These are phyloP conservation scores for Syncerus caffer DNA, from an alignment of 2,797 vertebrate species.

Conservation along the genomic window DNA sequence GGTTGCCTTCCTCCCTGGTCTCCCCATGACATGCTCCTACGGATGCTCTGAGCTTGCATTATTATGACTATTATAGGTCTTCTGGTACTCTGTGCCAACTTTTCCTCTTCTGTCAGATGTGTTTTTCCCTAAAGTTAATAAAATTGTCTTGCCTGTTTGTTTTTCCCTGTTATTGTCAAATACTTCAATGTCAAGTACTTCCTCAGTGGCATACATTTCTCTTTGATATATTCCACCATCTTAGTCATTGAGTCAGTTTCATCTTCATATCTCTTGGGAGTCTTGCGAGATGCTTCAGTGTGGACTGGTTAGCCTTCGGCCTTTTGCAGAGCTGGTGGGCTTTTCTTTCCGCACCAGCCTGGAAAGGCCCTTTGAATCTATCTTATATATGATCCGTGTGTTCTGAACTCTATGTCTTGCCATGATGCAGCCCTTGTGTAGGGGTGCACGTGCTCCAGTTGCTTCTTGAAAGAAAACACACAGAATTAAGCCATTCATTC, in stretches of 20 bases:
- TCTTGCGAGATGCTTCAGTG: neutral
- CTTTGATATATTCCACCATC: neutral
- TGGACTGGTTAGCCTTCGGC: neutral
- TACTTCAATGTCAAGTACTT: constrained; percentile 33
- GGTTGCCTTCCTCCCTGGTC: neutral
- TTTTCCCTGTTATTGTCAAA: constrained; percentile 27
- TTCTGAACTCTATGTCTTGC: neutral
- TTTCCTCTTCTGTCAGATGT: neutral
- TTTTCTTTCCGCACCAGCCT: neutral
- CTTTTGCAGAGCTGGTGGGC: neutral
- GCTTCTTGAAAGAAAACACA: neutral
- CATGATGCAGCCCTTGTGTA: neutral
- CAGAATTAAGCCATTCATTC: neutral
- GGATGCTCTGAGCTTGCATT: neutral
- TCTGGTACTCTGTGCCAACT: neutral
- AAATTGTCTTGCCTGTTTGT: constrained; percentile 19
- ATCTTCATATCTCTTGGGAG: neutral
- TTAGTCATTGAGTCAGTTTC: neutral
- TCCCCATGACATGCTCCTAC: neutral
- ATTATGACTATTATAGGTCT: neutral
- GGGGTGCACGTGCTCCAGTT: neutral
- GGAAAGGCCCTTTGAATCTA: neutral
- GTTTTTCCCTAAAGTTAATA: constrained; percentile 11
- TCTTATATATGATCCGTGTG: neutral
- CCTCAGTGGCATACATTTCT: neutral